Evolutionary conservation across 2,888 invertebrate genomes (phyloP), one percentile per base, ranked within the genome.

Genomic region (Synanthedon andrenaeformis): DNA sequence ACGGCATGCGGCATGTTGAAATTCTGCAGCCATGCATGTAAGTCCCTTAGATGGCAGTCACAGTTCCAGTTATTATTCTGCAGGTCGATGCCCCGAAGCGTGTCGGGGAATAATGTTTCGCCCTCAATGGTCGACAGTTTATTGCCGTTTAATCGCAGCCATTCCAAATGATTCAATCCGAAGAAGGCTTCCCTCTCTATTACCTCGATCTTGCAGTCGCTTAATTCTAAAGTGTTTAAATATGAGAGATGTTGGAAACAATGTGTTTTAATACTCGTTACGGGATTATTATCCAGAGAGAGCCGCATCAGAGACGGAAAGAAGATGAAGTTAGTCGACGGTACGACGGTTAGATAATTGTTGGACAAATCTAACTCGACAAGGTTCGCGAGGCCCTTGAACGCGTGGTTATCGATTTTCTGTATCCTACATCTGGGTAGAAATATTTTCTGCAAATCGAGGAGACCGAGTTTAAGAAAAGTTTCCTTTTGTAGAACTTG

Each of bases 61-160:
- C 96, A 96, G 63, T 91, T 90, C 96, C 96, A 96, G 61, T 93
- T 93, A 89, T 96, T 96, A 74, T 92, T 93, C 74, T 96, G 93
- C 62, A 96, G 83, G 67, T 94, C 92, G 56, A 96, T 90, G 55
- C 94, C 95, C 65, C 94, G 92, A 62, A 96, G 83, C 52, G 91
- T 91, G 58, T 91, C 91, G n/a, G 95, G 94, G 53, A 94, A 88
- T 65, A 93, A 91, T 69, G 90, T 90, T 56, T 88, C 89, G 51
- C 93, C 93, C 69, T 91, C 90, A 64, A 95, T 90, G 65, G 90
- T 90, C 55, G 91, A 90, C 69, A 97, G 89, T 67, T 90, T 90
- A 83, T 97, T 97, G 60, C 93, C 93, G 67, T 96, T 93, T 64
- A 97, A 81, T 65, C 93, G 91, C 55, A 97, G 86, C 93, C 95